phyloP scores from a whole-genome alignment of 2,797 vertebrate genomes.

The Apogon hyalosoma region DNA sequence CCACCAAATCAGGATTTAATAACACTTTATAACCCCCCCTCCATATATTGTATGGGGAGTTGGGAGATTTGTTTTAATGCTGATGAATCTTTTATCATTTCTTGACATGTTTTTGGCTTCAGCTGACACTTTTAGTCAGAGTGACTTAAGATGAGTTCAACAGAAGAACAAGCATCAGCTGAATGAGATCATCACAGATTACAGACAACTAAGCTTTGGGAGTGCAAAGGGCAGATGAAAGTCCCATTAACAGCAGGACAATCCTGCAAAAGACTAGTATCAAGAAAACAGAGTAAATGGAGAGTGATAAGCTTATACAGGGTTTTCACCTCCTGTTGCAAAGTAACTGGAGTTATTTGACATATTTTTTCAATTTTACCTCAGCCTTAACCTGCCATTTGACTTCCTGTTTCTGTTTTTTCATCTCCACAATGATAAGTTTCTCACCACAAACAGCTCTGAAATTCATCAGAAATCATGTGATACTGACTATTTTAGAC shows the following conservation, averaged over 20 bases:
- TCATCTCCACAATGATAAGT: neutral
- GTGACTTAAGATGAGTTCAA: slow-evolving; percentile 17
- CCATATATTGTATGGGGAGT: neutral
- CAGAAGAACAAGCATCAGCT: slow-evolving; percentile 11
- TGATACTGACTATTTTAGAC: slow-evolving; percentile 18
- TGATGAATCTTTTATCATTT: slow-evolving; percentile 26
- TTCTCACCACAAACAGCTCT: slow-evolving; percentile 5
- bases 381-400: neutral
- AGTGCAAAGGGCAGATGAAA: neutral
- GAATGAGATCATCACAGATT: slow-evolving; percentile 14
- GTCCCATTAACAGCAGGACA: no score
- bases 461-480: slow-evolving; percentile 2
- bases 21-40: neutral
- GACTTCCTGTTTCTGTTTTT: slow-evolving; percentile 17
- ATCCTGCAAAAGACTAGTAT: neutral
- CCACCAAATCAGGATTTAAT: neutral
- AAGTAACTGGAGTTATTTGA: neutral
- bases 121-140: slow-evolving; percentile 12
- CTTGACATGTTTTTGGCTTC: slow-evolving; percentile 12
- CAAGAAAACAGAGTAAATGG: neutral
- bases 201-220: neutral
- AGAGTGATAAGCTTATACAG: neutral
- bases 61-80: neutral
- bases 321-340: neutral
- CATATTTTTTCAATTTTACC: slow-evolving; percentile 4